A percentile compares a stretch with the other conserved stretches of the same genome.
Conservation (phyloP, 2,888 invertebrate genomes). For the Amphipoea lucens region DNA sequence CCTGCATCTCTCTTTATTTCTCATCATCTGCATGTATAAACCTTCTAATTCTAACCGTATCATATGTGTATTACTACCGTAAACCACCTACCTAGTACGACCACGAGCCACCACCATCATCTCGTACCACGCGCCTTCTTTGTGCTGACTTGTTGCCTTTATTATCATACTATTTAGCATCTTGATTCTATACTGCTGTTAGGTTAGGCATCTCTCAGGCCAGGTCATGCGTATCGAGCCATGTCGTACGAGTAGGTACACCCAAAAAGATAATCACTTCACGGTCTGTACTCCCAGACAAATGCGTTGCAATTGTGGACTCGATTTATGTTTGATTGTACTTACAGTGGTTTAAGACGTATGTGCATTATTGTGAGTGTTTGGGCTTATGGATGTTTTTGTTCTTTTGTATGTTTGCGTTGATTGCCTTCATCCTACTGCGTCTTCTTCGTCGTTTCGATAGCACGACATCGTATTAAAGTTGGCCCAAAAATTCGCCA, state of each 20-base stretch:
- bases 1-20: not conserved
- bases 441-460: not conserved
- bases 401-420: conserved; percentile 8
- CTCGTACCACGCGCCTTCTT: not conserved
- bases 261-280: conserved; percentile 70
- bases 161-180: conserved; percentile 9
- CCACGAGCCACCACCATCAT: not conserved
- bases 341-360: not conserved
- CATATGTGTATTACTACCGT: not conserved
- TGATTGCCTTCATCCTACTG: not conserved
- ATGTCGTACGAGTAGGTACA: conserved; percentile 57
- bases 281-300: conserved; percentile 64
- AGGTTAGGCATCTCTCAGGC: conserved; percentile 58
- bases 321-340: conserved; percentile 35
- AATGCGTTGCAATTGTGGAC: conserved; percentile 46
- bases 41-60: not conserved
- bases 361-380: conserved; percentile 10
- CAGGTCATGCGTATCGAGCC: conserved; percentile 71
- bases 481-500: not conserved
- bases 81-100: not conserved
- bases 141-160: not conserved
- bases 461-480: too few relatives aligned
- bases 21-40: not conserved
- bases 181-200: conserved; percentile 6
- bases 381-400: not conserved